A percentile compares a stretch with the other conserved stretches of the same genome.
phyloP scores from a whole-genome alignment of 1,140 invertebrate genomes.

The Amphibalanus amphitrite region DNA sequence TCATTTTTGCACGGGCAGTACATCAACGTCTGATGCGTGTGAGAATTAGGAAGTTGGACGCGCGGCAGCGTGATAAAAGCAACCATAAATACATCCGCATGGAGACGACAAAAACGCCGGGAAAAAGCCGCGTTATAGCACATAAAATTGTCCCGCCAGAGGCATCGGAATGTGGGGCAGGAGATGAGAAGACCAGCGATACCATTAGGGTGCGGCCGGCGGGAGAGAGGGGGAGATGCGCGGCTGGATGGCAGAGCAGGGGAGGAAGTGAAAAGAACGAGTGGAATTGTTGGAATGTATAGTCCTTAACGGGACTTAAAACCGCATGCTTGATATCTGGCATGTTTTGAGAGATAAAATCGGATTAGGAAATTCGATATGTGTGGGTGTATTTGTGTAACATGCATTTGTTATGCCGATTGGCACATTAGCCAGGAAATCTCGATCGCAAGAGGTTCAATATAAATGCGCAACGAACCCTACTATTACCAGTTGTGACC shows the following conservation, averaged over 20 bases:
- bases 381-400: too few species aligned
- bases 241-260: conserved; percentile 4
- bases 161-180: not conserved
- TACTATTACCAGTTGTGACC: too few species aligned
- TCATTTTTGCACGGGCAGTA: not conserved
- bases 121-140: not conserved
- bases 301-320: too few species aligned
- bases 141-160: not conserved
- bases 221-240: conserved; percentile 12
- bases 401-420: too few species aligned
- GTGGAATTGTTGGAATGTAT: too few species aligned
- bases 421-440: too few species aligned
- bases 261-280: conserved; percentile 6
- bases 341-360: too few species aligned
- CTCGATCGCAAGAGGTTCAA: too few species aligned
- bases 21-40: not conserved
- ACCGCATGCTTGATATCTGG: too few species aligned
- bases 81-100: not conserved
- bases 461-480: too few species aligned
- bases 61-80: not conserved
- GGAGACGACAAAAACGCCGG: not conserved
- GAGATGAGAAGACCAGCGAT: conserved; percentile 7
- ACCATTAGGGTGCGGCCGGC: conserved; percentile 7
- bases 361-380: too few species aligned
- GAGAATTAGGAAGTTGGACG: not conserved